Evolutionary conservation across 1,140 invertebrate genomes (phyloP), one percentile per base, ranked within the genome.

Genomic region (Diprion similis): DNA sequence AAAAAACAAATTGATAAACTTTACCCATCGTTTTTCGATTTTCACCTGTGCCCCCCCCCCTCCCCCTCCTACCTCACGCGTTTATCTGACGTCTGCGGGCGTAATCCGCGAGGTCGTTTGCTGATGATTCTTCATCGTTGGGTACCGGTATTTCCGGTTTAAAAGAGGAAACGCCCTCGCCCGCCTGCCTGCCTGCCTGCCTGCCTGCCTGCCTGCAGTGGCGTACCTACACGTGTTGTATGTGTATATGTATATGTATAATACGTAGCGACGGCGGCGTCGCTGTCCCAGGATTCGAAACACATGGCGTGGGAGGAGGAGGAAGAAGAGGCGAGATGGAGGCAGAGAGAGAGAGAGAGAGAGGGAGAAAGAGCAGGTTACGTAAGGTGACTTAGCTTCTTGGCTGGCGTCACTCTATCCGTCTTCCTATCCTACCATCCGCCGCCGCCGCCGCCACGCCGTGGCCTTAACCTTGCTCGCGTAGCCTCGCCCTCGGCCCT

Each of bases 301-400:
- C 77, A 78, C 51, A 72, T 71, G 11, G 73, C 68, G 9, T 70
- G 69, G 68, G 75, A 76, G 48, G 73, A 79, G 13, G 70, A 46
- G 15, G 1, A n/a, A 6, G 71, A 73, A 46, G 48, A 45, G 71
- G 70, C 24, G 69, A 77, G 71, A 73, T 64, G 67, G 71, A 73
- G 71, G 67, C 64, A 73, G 71, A 73, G 71, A 73, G 71, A 73
- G 65, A 79, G 75, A 73, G 72, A 77, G 18, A 73, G 73, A 46
- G 77, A 80, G 74, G 77, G 72, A 48, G 75, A 74, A 47, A 71
- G 76, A 78, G 51, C 4, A 8, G n/a, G n/a, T 59, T 59, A 59
- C n/a, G 51, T 59, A 59, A 59, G 51, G 51, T 59, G 51, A 59
- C 6, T 59, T 59, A 59, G 51, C 51, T 59, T 59, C 51, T 59